These are phyloP conservation scores for Gila robusta DNA, from an alignment of 2,797 vertebrate genomes.

Conservation along the genomic window DNA sequence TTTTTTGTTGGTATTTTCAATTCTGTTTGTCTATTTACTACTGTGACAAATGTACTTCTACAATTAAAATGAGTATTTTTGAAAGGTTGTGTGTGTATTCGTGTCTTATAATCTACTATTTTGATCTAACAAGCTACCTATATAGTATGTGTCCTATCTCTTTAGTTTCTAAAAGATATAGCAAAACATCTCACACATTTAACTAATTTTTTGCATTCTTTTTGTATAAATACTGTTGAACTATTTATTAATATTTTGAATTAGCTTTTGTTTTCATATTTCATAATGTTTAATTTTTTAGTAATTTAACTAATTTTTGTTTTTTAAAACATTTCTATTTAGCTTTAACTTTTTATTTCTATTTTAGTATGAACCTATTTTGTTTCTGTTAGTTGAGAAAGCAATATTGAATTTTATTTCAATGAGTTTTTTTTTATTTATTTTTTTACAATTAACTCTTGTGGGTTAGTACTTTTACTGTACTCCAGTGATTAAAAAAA, in stretches of 20 bases:
- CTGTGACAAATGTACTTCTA: background rate
- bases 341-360: too few relatives aligned
- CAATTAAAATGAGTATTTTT: conserved; percentile 16
- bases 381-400: background rate
- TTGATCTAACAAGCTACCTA: background rate
- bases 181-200: background rate
- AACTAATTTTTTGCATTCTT: background rate
- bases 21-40: background rate
- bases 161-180: background rate
- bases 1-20: background rate
- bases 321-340: background rate
- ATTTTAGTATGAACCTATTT: background rate
- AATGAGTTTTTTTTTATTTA: too few relatives aligned
- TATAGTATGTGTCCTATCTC: background rate
- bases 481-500: background rate
- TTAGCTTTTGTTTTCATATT: background rate
- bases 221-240: background rate
- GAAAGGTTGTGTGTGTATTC: background rate
- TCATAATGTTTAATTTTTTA: too few relatives aligned
- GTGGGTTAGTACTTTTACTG: background rate
- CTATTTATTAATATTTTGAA: background rate
- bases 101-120: background rate
- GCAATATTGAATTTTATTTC: background rate
- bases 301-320: too few relatives aligned
- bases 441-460: background rate